Percentiles rank a stretch among this genome's conserved stretches.
phyloP scores from a whole-genome alignment of 2,797 vertebrate species.

The Sebastes nivosus region DNA sequence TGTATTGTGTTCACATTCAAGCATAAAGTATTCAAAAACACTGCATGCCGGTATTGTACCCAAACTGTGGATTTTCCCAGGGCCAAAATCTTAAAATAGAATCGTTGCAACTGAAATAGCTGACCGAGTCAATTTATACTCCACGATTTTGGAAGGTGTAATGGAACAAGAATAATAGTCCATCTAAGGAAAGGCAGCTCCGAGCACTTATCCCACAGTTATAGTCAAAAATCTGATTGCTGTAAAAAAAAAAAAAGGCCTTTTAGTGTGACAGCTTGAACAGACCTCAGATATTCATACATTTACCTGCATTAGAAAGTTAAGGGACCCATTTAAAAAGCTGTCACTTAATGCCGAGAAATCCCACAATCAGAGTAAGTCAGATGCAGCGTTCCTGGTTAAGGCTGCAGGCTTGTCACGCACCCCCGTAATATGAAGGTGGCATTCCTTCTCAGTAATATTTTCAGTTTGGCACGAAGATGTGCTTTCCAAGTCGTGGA shows the following conservation, averaged over 20 bases:
- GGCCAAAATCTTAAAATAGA: slow-evolving; percentile 19
- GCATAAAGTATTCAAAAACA: neutral
- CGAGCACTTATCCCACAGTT: slow-evolving; percentile 6
- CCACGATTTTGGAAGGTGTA: slow-evolving; percentile 16
- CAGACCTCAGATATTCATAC: slow-evolving; percentile 7
- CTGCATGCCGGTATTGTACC: neutral
- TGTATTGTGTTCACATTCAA: neutral
- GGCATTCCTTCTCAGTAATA: slow-evolving; percentile 38
- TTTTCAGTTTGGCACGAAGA: slow-evolving; percentile 56
- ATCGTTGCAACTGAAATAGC: slow-evolving; percentile 10
- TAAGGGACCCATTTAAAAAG: slow-evolving; percentile 18
- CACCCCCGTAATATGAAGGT: slow-evolving; percentile 39
- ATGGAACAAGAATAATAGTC: slow-evolving; percentile 25
- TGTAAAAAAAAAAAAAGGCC: neutral
- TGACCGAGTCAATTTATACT: slow-evolving; percentile 15
- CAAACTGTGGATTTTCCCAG: neutral
- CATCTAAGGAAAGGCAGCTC: slow-evolving; percentile 11
- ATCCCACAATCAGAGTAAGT: slow-evolving; percentile 40
- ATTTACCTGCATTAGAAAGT: slow-evolving; percentile 14
- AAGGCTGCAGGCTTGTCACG: slow-evolving; percentile 44
- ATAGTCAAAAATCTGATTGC: slow-evolving; percentile 31
- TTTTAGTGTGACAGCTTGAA: slow-evolving; percentile 11
- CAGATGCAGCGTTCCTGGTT: slow-evolving; percentile 33
- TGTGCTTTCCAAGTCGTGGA: slow-evolving; percentile 42
- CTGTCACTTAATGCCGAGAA: slow-evolving; percentile 18